A percentile compares a stretch with the other conserved stretches of the same genome.
Conservation (phyloP, 2,888 invertebrate species). For the Coecobrya sp. region DNA sequence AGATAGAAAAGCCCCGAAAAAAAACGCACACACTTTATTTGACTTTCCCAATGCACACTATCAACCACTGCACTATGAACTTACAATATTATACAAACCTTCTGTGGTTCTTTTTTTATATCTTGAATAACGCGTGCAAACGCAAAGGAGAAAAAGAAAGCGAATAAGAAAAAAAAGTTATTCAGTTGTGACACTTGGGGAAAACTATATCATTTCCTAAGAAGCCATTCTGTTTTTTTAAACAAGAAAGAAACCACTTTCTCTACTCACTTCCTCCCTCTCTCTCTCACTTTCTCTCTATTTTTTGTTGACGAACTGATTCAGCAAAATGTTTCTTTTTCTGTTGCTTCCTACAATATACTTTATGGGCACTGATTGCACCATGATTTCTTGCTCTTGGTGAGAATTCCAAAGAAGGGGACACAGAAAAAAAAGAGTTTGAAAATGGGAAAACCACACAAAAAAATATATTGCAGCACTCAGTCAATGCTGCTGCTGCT, state of each 20-base stretch:
- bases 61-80: not conserved
- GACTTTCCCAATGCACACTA: not conserved
- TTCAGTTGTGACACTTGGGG: conserved; percentile 78
- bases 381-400: conserved; percentile 58
- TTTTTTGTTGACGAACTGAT: conserved; percentile 77
- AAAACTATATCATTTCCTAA: conserved; percentile 79
- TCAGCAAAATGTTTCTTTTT: conserved; percentile 73
- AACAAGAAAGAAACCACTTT: conserved; percentile 48
- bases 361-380: conserved; percentile 77
- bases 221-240: conserved; percentile 64
- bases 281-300: conserved; percentile 8
- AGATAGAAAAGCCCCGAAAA: not conserved
- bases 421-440: conserved; percentile 3
- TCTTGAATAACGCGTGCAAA: conserved; percentile 2
- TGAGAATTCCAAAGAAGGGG: not conserved
- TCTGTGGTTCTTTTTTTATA: conserved; percentile 2
- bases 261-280: conserved; percentile 45
- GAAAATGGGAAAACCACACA: not conserved
- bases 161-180: conserved; percentile 59
- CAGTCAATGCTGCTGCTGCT: not conserved
- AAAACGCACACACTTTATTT: conserved; percentile 1
- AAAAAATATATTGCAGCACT: conserved; percentile 3
- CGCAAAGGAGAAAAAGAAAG: not conserved
- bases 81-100: not conserved
- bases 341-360: not conserved